Evolutionary conservation across 1,140 invertebrate genomes (phyloP), one percentile per base, ranked within the genome.

Genomic region (Forficula auricularia): DNA sequence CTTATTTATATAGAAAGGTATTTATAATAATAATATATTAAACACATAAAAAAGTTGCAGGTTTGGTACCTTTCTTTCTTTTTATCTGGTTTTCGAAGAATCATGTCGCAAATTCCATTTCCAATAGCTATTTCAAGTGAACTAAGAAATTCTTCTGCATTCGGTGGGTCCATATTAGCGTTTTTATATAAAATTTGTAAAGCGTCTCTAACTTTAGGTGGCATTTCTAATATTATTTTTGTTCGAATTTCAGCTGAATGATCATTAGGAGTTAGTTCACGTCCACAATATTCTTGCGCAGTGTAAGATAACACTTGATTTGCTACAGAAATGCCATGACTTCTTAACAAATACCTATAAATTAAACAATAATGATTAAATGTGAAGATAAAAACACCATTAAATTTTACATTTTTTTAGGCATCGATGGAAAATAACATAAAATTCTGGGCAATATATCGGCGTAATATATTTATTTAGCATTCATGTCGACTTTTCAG

Each of bases 81-180:
- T 53, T 86, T 87, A 57, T 91, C 85, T 44, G 76, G 71, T 63
- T 92, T 94, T 51, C 81, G 86, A 31, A 88, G 59, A 46, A 89
- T 72, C 64, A 94, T 77, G 49, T 84, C 83, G 55, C 84, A 80
- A 39, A 62, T 53, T 32, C 59, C 58, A 47, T 68, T 65, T 20
- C 71, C 64, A 47, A 90, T 65, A 9, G 79, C 74, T 6, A 67
- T 57, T 53, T 92, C 86, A 39, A 81, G 61, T 7, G 68, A 62
- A 46, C 68, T 65, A 44, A 83, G 70, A 60, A 92, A 94, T 2
- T 85, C 77, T 30, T 91, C 86, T 54, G 4, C 4, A 27, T 27
- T 10, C 68, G 37, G 19, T 58, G 60, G 49, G 10, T 27, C 39
- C 15, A 10, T 6, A 30, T 12, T 22, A 3, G 22, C 4, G 3